Base-by-base conservation (phyloP, 35 echinoderm and acorn worm genomes). In the Hemicentrotus pulcherrimus region DNA sequence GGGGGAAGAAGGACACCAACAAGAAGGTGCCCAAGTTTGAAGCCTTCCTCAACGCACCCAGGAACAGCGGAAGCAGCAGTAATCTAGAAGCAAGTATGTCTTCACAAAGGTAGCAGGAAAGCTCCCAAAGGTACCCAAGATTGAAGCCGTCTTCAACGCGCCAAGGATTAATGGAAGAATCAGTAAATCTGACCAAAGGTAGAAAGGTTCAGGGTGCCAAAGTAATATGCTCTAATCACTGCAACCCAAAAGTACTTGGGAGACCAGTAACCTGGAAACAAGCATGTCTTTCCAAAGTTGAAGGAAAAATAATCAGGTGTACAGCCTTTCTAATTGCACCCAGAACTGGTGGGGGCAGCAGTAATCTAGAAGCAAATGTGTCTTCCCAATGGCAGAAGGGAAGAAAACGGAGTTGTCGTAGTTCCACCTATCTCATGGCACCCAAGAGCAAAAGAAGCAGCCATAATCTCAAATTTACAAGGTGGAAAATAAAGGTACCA, bases 1-100 rank as follows among this genome's bases (percentile, higher is more conserved):
- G 98, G 98, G 97, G 97, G 5, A 98, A 98, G 94, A 96, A 96
- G 86, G 97, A 99, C 48, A 31, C 91, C 94, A 97, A 48, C 94
- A 88, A 94, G 35, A 97, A 94, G 94, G 87, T 96, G 33, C 98
- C 98, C 32, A 97, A 91, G 45, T 94, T 99, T 65, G 97, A 97
- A 70, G 94, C 97, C 47, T 99, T 98, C 94, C 91, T 98, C 19
- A 95, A 88, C 22, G 45, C 48, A 2, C 91, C 91, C 46, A 32
- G 91, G n/a, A 45, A 93, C n/a, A 90, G 88, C 0, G 48, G 46
- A 14, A 58, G 91, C 91, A 58, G n/a, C 15, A 24, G 48, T 31
- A 58, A 93, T 33, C 48, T 93, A 4, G 91, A 93, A 78, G 65
- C 65, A 78, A 78, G 65, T 78, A 28, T 28, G 19, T 78, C 65